These are phyloP conservation scores for Mycetomoellerius zeteki DNA, from an alignment of 1,140 invertebrate species.

Conservation along the genomic window DNA sequence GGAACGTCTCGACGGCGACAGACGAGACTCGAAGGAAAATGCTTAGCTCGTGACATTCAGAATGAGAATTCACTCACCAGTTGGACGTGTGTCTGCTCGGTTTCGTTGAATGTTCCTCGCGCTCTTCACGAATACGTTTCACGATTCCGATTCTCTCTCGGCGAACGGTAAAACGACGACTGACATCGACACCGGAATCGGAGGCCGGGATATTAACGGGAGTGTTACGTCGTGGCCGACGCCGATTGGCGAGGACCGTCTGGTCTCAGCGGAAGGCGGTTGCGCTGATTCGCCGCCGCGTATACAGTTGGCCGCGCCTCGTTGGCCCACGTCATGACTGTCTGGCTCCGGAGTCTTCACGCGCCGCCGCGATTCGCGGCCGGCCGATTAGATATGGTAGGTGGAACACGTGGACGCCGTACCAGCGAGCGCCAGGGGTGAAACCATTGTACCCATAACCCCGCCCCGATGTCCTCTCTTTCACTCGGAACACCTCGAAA, in stretches of 20 bases:
- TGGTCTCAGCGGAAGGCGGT: not conserved
- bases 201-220: conserved; percentile 52
- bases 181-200: not conserved
- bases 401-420: conserved; percentile 46
- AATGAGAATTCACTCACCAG: not conserved
- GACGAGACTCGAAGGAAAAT: not conserved
- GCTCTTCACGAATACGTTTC: not conserved
- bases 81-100: not conserved
- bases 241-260: not conserved
- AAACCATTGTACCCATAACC: too few species aligned
- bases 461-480: too few species aligned
- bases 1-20: not conserved
- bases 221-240: conserved; percentile 38
- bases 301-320: conserved; percentile 28
- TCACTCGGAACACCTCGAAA: not conserved
- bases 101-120: not conserved
- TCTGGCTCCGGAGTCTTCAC: not conserved
- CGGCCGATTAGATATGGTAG: conserved; percentile 29
- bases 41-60: not conserved
- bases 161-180: conserved; percentile 35
- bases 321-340: conserved; percentile 50
- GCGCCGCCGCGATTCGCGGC: conserved; percentile 2
- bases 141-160: not conserved
- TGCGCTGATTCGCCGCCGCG: not conserved
- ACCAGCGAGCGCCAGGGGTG: not conserved